Evolutionary conservation across 2,888 invertebrate species (phyloP).

Genomic region (Physocephala rufipes): DNA sequence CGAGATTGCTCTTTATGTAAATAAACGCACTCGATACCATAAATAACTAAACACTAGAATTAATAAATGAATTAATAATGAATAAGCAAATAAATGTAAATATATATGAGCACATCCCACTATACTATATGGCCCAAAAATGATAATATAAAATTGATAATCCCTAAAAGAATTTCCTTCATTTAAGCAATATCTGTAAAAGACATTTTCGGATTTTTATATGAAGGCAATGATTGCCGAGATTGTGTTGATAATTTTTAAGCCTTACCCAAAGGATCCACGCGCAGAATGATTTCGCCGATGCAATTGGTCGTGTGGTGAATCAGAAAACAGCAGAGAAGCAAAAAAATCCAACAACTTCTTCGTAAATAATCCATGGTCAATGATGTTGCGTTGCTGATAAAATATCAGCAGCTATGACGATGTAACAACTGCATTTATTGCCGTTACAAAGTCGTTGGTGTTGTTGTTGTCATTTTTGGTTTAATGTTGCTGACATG

Average conservation of each 20-base stretch:
- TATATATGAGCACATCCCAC: too few relatives aligned
- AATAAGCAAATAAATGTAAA: too few relatives aligned
- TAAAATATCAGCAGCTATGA: constrained; percentile 35
- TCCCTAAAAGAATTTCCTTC: constrained; percentile 28
- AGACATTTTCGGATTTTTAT: not conserved
- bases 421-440: constrained; percentile 37
- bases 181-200: too few relatives aligned
- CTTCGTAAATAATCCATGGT: constrained; percentile 60
- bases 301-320: constrained; percentile 31
- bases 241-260: not conserved
- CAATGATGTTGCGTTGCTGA: constrained; percentile 43
- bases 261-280: constrained; percentile 64
- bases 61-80: too few relatives aligned
- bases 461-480: constrained; percentile 30
- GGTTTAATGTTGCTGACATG: constrained; percentile 23
- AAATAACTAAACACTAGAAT: too few relatives aligned
- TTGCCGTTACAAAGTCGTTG: constrained; percentile 1
- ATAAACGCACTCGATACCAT: too few relatives aligned
- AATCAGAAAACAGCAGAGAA: constrained; percentile 54
- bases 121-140: too few relatives aligned
- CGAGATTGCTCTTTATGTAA: too few relatives aligned
- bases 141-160: too few relatives aligned
- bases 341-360: constrained; percentile 53
- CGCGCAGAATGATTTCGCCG: constrained; percentile 62
- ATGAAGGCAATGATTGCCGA: not conserved